Evolutionary conservation across 2,888 invertebrate species (phyloP).

Genomic region (Pyrrhosoma nymphula): DNA sequence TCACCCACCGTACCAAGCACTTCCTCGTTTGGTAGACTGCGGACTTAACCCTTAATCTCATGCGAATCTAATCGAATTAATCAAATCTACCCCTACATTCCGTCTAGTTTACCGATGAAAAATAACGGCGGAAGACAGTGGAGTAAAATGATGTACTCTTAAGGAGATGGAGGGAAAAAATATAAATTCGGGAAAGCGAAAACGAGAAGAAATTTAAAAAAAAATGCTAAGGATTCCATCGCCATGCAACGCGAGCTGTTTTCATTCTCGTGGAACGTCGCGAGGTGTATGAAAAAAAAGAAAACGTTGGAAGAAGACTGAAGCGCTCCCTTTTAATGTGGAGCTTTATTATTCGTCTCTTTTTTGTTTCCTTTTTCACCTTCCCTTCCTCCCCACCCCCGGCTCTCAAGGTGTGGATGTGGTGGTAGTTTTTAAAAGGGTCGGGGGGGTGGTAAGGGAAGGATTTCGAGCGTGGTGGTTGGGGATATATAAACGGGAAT

Average conservation of each 20-base stretch:
- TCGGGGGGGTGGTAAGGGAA: too few species aligned
- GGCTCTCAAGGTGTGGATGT: neutral
- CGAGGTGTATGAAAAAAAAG: neutral
- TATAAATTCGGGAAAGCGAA: neutral
- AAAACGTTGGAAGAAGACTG: neutral
- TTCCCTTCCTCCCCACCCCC: neutral
- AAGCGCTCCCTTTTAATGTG: constrained; percentile 12
- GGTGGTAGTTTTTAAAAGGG: too few species aligned
- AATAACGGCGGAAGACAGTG: neutral
- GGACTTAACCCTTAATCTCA: too few species aligned
- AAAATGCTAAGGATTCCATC: neutral
- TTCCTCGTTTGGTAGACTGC: too few species aligned
- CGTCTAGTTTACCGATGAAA: neutral
- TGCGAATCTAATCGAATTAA: too few species aligned
- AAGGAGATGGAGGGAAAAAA: neutral
- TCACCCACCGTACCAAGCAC: too few species aligned
- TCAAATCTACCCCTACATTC: too few species aligned
- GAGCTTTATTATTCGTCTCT: neutral
- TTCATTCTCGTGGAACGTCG: neutral
- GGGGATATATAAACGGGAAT: neutral
- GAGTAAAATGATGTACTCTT: neutral
- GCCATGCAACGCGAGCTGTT: constrained; percentile 18
- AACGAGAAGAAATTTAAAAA: neutral
- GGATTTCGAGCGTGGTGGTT: neutral
- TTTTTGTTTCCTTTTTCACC: neutral